Evolutionary conservation across 2,888 invertebrate species (phyloP).

Genomic region (Lapara coniferarum): DNA sequence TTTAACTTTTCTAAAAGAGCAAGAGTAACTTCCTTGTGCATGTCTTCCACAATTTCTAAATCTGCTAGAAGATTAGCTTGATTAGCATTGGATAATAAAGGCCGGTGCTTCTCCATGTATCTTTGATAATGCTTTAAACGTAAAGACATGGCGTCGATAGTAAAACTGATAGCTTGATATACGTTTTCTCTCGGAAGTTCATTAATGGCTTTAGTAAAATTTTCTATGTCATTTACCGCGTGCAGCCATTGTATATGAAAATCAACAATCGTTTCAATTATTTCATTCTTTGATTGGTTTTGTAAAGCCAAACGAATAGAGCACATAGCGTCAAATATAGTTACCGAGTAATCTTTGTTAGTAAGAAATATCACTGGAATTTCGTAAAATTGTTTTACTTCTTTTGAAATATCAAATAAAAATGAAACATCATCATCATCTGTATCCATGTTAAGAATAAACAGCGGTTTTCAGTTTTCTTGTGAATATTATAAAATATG

Average conservation of each 20-base stretch:
- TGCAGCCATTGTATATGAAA: slow-evolving; percentile 72
- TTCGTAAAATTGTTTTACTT: slow-evolving; percentile 72
- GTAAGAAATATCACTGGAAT: slow-evolving; percentile 67
- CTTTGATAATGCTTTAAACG: slow-evolving; percentile 65
- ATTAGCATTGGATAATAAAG: slow-evolving; percentile 50
- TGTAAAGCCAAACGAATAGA: slow-evolving; percentile 54
- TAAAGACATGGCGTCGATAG: slow-evolving; percentile 61
- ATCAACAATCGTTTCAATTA: slow-evolving; percentile 65
- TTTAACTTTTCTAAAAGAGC: slow-evolving; percentile 59
- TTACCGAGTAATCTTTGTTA: slow-evolving; percentile 66
- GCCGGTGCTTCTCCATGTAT: slow-evolving; percentile 59
- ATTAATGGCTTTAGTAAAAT: slow-evolving; percentile 50
- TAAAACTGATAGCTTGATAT: slow-evolving; percentile 61
- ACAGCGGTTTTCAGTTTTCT: too few relatives aligned
- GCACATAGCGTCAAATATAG: slow-evolving; percentile 65
- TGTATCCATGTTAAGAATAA: slow-evolving; percentile 32
- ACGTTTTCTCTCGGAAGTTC: slow-evolving; percentile 58
- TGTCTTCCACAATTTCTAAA: slow-evolving; percentile 73
- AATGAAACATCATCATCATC: slow-evolving; percentile 43
- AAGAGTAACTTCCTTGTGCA: slow-evolving; percentile 63
- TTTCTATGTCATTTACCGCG: slow-evolving; percentile 64
- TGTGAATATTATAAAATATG: too few relatives aligned
- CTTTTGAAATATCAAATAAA: slow-evolving; percentile 67
- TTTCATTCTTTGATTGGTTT: slow-evolving; percentile 45
- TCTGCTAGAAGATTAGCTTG: slow-evolving; percentile 61